Evolutionary conservation across 2,797 vertebrate genomes (phyloP), one percentile per base, ranked within the genome.

Genomic region (Toxotes lorentzi): DNA sequence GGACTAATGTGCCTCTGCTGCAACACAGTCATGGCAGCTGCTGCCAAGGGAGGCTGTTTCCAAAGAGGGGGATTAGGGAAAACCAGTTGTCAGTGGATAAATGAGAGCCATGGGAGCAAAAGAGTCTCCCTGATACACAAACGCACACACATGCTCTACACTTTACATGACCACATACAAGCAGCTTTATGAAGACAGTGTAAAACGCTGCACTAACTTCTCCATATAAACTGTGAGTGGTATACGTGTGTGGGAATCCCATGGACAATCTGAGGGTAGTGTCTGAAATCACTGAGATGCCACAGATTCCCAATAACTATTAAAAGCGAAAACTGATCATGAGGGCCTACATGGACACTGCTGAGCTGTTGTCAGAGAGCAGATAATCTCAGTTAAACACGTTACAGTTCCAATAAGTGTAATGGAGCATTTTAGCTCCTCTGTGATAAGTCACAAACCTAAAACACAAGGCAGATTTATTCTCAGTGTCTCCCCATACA

Each of bases 81-180:
- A 86, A 72, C 7, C 88, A 93, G 82, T 89, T 93, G 91, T 82
- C 83, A 71, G 79, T 79, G 62, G 66, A 80, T 78, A 85, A 88
- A 86, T 81, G 76, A 88, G 71, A 90, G 60, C 66, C 78, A 79
- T 71, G 75, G 81, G 84, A 86, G 64, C 48, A 61, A 70, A 83
- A 45, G 69, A 51, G 48, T 73, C 40, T 67, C 78, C 63, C 72
- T 19, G 23, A 63, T 32, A 66, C 47, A 64, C 34, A 54, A 57
- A 76, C 13, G 17, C 2, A 17, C 73, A 60, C 27, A 67, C 45
- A 73, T 7, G 34, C 62, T 40, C 17, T 21, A 69, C 17, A 32
- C 23, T 27, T 34, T 40, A 30, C 27, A 30, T 30, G 51, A 47
- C 17, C 34, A 78, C 14, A 30, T 40, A 68, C 30, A 35, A 32